Conservation (phyloP, 2,888 invertebrate genomes). For the Phrixothrix hirtus region DNA sequence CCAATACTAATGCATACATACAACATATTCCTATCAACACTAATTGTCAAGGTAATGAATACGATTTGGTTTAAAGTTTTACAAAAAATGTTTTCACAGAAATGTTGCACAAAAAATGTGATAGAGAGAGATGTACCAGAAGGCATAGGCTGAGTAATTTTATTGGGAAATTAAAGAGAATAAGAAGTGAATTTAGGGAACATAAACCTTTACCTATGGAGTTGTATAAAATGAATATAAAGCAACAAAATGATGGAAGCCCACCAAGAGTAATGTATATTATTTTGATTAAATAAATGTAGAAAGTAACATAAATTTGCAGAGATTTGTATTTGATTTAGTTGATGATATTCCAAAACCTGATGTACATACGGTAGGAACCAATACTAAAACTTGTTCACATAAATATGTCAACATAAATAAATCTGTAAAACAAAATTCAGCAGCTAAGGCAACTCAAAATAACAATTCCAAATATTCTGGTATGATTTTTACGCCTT, state of each 20-base stretch:
- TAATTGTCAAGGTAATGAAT: background rate
- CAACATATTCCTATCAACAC: conserved; percentile 2
- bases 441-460: background rate
- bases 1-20: conserved; percentile 5
- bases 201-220: conserved; percentile 23
- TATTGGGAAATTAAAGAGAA: conserved; percentile 6
- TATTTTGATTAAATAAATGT: background rate
- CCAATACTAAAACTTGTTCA: conserved; percentile 36
- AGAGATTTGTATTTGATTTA: conserved; percentile 53
- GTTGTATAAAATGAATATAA: conserved; percentile 42
- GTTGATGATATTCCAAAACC: conserved; percentile 47
- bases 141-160: background rate
- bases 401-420: conserved; percentile 1
- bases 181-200: conserved; percentile 1
- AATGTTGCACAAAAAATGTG: too few species aligned
- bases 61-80: too few species aligned
- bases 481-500: conserved; percentile 1
- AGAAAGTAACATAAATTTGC: conserved; percentile 10
- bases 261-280: conserved; percentile 38
- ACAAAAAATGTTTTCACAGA: too few species aligned
- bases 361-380: conserved; percentile 37
- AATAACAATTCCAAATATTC: conserved; percentile 7
- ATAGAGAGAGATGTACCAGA: too few species aligned
- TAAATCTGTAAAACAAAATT: conserved; percentile 3
- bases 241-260: conserved; percentile 33